Evolutionary conservation across 2,888 invertebrate species (phyloP), one percentile per base, ranked within the genome.

Genomic region (Troides helena): DNA sequence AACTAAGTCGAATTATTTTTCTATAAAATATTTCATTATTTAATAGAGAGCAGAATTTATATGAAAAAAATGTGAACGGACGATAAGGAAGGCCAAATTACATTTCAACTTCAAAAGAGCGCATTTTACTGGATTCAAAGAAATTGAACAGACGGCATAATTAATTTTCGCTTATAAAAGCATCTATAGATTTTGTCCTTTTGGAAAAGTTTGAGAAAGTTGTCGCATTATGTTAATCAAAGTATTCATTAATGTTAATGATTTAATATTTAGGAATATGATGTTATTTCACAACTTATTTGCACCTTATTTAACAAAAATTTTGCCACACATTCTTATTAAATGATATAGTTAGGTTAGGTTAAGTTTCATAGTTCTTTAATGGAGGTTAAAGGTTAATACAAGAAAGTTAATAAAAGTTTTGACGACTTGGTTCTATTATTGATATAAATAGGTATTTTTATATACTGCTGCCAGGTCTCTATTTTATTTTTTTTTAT

Each of bases 141-240:
- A n/a, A 39, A n/a, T 39, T 30, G 36, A 60, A 60, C 18, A 39
- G 39, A 60, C 36, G 25, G 59, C 21, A 23, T 36, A 60, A 39
- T 12, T 60, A 36, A 60, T 60, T 60, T 60, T 60, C 60, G 30
- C 25, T 39, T 39, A 36, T n/a, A 60, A 39, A 4, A 60, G 60
- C 18, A n/a, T 39, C 18, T 1, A 7, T 21, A 60, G 60, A 60
- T 39, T 30, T 39, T 39, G 36, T 59, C 18, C 23, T 25, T 18
- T 17, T 59, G 12, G 5, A 60, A 60, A 36, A 39, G 6, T 36
- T 30, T 5, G 7, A 60, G 36, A 14, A 39, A 60, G 30, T 39
- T 60, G n/a, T 18, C 60, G 18, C 30, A 60, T 36, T 60, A 60
- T 60, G 36, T 39, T 30, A 36, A 60, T 60, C 3, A n/a, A 39